Percentiles rank a stretch among this genome's conserved stretches.
phyloP scores from a whole-genome alignment of 2,113 vertebrate genomes.

The Vulpes vulpes region DNA sequence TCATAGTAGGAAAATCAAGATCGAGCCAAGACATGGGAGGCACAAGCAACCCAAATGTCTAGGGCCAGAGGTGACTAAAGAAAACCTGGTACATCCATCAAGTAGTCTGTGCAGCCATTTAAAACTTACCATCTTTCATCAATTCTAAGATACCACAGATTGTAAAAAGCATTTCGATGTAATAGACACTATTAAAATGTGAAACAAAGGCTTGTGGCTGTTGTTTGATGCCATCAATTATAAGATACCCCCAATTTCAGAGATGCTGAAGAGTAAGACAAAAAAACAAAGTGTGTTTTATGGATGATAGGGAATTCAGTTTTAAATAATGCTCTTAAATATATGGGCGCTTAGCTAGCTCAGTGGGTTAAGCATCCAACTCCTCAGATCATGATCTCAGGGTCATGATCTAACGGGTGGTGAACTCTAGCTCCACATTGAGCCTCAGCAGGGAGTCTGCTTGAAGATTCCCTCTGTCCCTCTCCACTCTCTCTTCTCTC shows the following conservation, averaged over 20 bases:
- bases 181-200: not conserved
- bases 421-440: not conserved
- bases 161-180: not conserved
- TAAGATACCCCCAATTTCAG: not conserved
- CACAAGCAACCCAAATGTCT: accelerated
- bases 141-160: not conserved
- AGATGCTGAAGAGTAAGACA: not conserved
- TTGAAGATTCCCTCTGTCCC: not conserved
- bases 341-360: not conserved
- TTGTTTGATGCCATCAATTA: not conserved
- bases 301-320: not conserved
- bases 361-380: accelerated
- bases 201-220: not conserved
- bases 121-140: not conserved
- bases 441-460: not conserved
- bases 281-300: too few species aligned
- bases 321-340: constrained; percentile 35
- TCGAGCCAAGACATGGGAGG: not conserved
- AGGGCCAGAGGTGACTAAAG: too few species aligned
- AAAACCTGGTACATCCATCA: not conserved
- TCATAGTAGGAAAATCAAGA: not conserved
- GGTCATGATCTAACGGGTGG: not conserved
- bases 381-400: not conserved
- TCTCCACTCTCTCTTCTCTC: not conserved
- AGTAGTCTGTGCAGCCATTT: not conserved